Conservation (phyloP, 2,113 vertebrate species). For the Thamnophis sirtalis region DNA sequence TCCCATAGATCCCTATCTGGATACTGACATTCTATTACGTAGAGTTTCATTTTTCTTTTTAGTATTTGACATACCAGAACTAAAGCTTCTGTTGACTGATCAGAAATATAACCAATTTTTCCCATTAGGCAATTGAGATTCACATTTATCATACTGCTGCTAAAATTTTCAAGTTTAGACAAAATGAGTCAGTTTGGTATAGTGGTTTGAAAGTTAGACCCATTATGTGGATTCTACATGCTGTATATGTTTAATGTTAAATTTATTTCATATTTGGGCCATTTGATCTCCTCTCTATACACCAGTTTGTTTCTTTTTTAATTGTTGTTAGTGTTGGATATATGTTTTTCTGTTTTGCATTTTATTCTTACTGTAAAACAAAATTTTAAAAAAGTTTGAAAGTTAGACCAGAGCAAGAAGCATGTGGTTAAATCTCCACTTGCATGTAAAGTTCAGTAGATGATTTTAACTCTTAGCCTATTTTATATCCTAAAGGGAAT, state of each 20-base stretch:
- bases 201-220: neutral
- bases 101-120: neutral
- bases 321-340: neutral
- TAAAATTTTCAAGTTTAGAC: neutral
- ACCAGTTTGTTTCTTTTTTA: neutral
- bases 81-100: neutral
- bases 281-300: neutral
- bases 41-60: neutral
- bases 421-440: neutral
- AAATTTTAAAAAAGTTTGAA: neutral
- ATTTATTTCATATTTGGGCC: neutral
- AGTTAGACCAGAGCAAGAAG: neutral
- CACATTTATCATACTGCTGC: neutral
- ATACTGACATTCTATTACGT: neutral
- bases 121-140: neutral
- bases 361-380: neutral
- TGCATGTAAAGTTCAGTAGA: neutral
- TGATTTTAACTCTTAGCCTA: neutral
- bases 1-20: no score
- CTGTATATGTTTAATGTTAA: neutral
- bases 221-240: neutral
- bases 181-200: neutral
- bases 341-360: neutral
- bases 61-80: neutral
- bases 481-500: neutral